These are phyloP conservation scores for Lepetodrilus schrolli DNA, from an alignment of 2,888 invertebrate species.

Conservation along the genomic window DNA sequence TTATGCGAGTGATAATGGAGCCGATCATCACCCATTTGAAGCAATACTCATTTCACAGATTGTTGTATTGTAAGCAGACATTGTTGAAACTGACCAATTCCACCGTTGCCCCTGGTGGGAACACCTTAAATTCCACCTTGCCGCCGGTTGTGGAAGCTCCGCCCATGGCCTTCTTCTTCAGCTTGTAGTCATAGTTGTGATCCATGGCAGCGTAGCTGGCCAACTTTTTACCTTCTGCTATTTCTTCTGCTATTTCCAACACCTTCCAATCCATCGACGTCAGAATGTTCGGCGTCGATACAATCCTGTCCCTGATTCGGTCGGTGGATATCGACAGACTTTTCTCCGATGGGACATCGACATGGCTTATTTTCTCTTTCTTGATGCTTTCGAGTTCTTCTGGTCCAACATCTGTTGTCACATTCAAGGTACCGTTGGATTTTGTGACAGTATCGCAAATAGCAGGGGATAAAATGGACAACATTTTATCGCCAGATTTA, in stretches of 20 bases:
- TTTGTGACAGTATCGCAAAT: neutral
- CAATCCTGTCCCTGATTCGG: neutral
- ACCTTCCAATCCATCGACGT: neutral
- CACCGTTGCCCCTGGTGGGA: no score
- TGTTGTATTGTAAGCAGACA: no score
- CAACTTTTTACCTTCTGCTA: no score
- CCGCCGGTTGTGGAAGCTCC: no score
- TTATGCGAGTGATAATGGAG: no score
- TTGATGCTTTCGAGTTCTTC: neutral
- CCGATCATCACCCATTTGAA: no score
- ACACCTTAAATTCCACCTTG: no score
- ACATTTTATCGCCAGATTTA: neutral
- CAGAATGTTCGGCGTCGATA: neutral
- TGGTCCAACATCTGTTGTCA: neutral
- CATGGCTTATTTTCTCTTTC: neutral
- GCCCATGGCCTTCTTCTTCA: no score
- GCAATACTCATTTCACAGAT: no score
- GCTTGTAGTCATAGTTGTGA: neutral
- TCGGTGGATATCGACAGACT: neutral
- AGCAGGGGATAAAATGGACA: neutral
- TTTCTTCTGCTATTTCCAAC: neutral
- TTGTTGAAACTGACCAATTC: no score
- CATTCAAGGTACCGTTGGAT: neutral
- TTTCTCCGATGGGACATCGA: neutral
- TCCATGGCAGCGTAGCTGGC: conserved; percentile 13